Evolutionary conservation across 1,140 invertebrate species (phyloP).

Genomic region (Drosophila trapezifrons): DNA sequence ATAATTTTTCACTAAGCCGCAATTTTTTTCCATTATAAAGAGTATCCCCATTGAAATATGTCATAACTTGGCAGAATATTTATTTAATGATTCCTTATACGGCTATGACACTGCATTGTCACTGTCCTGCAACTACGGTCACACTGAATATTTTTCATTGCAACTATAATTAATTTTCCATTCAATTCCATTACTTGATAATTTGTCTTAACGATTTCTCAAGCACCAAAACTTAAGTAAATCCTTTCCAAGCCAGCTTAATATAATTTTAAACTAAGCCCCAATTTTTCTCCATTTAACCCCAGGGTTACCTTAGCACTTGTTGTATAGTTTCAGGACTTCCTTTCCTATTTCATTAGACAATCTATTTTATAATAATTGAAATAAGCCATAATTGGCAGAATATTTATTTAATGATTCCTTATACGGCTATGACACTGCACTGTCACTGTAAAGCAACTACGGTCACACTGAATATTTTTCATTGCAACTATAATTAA

Average conservation of each 20-base stretch:
- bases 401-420: neutral
- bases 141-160: neutral
- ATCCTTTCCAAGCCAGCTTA: neutral
- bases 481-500: neutral
- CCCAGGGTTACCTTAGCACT: neutral
- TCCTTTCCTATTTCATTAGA: neutral
- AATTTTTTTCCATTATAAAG: too few species aligned
- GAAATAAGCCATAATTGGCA: fast-evolving
- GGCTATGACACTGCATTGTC: too few species aligned
- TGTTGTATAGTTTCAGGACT: too few species aligned
- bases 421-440: too few species aligned
- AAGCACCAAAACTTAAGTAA: neutral
- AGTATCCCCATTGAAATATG: neutral
- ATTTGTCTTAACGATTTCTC: too few species aligned
- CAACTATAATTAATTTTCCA: neutral
- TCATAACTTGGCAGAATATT: fast-evolving
- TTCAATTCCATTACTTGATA: neutral
- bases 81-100: neutral
- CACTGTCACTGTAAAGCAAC: too few species aligned
- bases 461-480: neutral
- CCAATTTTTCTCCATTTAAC: slow-evolving; percentile 9
- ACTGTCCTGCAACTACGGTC: too few species aligned
- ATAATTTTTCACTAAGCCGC: neutral
- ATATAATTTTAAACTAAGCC: neutral
- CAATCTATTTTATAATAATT: neutral